Evolutionary conservation across 2,888 invertebrate genomes (phyloP).

Genomic region (Cinara cedri): DNA sequence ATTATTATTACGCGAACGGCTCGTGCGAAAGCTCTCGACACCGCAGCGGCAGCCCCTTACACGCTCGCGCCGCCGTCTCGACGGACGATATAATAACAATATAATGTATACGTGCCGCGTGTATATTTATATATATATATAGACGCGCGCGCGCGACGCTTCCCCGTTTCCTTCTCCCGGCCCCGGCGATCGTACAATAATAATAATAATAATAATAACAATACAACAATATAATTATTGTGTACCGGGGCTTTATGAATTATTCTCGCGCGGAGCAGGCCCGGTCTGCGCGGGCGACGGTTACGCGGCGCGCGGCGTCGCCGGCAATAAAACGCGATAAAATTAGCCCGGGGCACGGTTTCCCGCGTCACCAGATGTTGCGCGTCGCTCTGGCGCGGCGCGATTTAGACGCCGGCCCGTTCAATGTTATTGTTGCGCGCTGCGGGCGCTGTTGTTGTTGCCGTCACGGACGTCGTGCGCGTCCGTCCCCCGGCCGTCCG

Average conservation of each 20-base stretch:
- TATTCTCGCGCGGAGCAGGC: conserved; percentile 31
- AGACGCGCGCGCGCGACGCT: background rate
- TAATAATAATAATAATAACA: conserved; percentile 36
- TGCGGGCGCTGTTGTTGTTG: too few relatives aligned
- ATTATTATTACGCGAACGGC: conserved; percentile 14
- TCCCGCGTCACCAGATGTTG: conserved; percentile 53
- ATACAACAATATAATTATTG: conserved; percentile 45
- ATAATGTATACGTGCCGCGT: too few relatives aligned
- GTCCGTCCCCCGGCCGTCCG: too few relatives aligned
- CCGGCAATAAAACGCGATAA: conserved; percentile 54
- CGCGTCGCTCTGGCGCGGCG: conserved; percentile 15
- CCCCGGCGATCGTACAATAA: background rate
- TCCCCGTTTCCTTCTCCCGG: background rate
- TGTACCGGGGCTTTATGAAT: conserved; percentile 43
- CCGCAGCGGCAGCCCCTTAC: background rate
- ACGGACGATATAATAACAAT: too few relatives aligned
- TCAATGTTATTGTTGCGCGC: too few relatives aligned
- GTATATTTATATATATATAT: background rate
- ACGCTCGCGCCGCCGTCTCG: background rate
- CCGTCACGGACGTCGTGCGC: too few relatives aligned
- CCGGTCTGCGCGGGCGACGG: background rate
- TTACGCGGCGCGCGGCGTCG: background rate
- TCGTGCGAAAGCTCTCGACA: conserved; percentile 36
- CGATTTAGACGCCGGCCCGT: conserved; percentile 31
- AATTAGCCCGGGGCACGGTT: conserved; percentile 39